Evolutionary conservation across 2,113 vertebrate species (phyloP).

Genomic region (Cacatua alba): DNA sequence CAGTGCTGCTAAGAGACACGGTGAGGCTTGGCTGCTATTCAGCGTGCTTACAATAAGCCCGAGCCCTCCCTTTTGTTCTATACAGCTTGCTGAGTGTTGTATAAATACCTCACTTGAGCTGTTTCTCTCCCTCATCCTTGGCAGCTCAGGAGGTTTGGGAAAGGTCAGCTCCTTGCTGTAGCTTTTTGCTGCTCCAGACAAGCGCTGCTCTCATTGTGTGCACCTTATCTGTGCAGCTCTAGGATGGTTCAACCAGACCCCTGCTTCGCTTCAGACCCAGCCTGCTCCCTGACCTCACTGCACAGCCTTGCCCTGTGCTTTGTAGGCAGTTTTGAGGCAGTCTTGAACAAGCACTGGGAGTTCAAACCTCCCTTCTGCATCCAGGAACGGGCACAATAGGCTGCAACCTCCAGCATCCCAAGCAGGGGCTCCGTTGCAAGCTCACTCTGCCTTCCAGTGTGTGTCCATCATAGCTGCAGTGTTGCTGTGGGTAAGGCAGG

Average conservation of each 20-base stretch:
- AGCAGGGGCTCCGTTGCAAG: background rate
- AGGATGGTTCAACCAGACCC: background rate
- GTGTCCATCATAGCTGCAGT: rapidly evolving
- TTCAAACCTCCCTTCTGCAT: background rate
- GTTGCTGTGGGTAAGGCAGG: background rate
- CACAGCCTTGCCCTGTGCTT: background rate
- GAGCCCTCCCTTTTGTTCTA: background rate
- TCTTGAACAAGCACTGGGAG: background rate
- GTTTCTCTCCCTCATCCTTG: background rate
- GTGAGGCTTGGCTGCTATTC: background rate
- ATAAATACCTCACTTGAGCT: background rate
- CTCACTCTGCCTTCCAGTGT: background rate
- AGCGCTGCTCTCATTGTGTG: background rate
- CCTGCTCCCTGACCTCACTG: background rate
- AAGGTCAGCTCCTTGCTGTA: slow-evolving; percentile 28
- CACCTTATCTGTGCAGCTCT: background rate
- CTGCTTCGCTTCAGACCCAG: background rate
- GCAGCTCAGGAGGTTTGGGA: background rate
- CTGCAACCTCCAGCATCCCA: background rate
- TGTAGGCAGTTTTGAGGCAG: background rate
- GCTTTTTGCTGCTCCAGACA: background rate
- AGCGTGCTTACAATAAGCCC: background rate
- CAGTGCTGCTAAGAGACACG: background rate
- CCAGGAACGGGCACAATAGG: background rate
- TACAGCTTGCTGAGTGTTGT: background rate